Evolutionary conservation across 2,113 vertebrate species (phyloP).

Genomic region (Etheostoma cragini): DNA sequence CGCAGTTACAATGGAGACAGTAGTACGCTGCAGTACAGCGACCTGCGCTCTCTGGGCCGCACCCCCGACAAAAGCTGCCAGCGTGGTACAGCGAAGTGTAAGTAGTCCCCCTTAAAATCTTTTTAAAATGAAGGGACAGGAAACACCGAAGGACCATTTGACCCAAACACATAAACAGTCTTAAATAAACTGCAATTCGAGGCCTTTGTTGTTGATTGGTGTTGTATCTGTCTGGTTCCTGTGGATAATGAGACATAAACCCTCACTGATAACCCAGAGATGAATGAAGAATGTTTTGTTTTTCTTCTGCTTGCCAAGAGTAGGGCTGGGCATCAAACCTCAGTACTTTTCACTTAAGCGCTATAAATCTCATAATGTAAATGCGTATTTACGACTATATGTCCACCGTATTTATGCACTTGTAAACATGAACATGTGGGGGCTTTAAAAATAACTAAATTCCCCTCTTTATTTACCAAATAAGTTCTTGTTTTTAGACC

Average conservation of each 20-base stretch:
- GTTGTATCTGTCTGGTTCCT: slow-evolving; percentile 26
- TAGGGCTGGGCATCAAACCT: background rate
- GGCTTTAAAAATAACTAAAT: background rate
- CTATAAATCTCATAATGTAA: background rate
- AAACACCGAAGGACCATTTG: background rate
- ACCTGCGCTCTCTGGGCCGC: slow-evolving; percentile 84
- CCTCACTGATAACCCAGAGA: background rate
- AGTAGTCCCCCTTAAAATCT: slow-evolving; percentile 37
- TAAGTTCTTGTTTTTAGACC: background rate
- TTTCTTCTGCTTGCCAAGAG: background rate
- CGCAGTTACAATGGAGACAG: slow-evolving; percentile 90
- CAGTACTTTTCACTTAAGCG: background rate
- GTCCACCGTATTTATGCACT: background rate
- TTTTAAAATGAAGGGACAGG: background rate
- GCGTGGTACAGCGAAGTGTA: slow-evolving; percentile 79
- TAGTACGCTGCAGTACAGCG: slow-evolving; percentile 84
- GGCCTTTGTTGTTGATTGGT: slow-evolving; percentile 14
- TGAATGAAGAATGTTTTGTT: slow-evolving; percentile 4
- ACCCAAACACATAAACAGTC: background rate
- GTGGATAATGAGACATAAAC: slow-evolving; percentile 21
- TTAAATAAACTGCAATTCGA: background rate
- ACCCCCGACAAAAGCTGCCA: slow-evolving; percentile 78
- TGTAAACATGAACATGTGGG: background rate
- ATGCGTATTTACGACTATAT: background rate
- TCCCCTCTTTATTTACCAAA: background rate